Conservation (phyloP, 2,113 vertebrate genomes). For the Cygnus buccinator region DNA sequence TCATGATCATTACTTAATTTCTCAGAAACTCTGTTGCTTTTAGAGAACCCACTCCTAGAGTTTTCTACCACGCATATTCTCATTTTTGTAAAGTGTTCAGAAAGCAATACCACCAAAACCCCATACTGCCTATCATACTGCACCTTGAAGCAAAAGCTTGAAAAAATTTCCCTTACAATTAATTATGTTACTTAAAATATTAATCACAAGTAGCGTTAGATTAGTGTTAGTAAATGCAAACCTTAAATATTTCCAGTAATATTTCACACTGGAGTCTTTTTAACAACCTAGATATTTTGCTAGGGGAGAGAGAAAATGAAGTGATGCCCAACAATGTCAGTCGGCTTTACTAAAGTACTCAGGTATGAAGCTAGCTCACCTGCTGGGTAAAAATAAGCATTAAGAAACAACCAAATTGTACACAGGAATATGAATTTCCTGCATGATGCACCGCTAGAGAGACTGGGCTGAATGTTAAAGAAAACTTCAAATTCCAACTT, state of each 20-base stretch:
- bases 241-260: not conserved
- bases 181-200: not conserved
- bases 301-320: not conserved
- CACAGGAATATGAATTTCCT: not conserved
- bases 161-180: not conserved
- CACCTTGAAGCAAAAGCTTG: not conserved
- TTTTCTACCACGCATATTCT: not conserved
- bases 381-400: not conserved
- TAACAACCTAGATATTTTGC: not conserved
- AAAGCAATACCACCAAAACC: not conserved
- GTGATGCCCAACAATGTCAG: not conserved
- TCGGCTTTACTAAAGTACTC: not conserved
- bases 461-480: not conserved
- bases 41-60: not conserved
- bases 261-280: not conserved
- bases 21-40: not conserved
- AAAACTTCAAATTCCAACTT: not conserved
- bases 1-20: not conserved
- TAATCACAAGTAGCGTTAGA: not conserved
- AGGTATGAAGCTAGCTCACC: not conserved
- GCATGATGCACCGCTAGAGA: not conserved
- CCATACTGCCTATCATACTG: not conserved
- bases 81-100: not conserved
- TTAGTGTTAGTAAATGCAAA: not conserved
- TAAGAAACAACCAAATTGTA: not conserved